These are phyloP conservation scores for Lampris incognitus DNA, from an alignment of 2,113 vertebrate species.

Conservation along the genomic window DNA sequence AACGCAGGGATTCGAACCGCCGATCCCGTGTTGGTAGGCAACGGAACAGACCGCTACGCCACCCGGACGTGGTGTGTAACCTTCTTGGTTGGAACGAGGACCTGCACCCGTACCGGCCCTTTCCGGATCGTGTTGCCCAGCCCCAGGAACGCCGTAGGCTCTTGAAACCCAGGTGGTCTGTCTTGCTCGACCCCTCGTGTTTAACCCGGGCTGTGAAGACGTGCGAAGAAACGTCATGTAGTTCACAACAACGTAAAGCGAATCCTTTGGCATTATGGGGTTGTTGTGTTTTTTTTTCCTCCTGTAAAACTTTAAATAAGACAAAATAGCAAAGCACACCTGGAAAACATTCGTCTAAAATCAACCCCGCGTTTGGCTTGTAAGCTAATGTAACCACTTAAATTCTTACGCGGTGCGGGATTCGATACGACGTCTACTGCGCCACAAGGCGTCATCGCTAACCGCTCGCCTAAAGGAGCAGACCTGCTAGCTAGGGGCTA, in stretches of 20 bases:
- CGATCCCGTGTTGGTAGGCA: too few relatives aligned
- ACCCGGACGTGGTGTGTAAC: too few relatives aligned
- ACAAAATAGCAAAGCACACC: constrained; percentile 38
- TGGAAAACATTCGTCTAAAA: constrained; percentile 37
- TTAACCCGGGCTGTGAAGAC: constrained; percentile 48
- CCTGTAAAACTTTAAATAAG: constrained; percentile 49
- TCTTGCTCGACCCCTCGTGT: constrained; percentile 16
- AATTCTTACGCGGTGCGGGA: too few relatives aligned
- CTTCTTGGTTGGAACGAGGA: too few relatives aligned
- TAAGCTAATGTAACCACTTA: not conserved
- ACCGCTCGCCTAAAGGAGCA: too few relatives aligned
- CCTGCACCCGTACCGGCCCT: too few relatives aligned
- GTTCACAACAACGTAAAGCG: constrained; percentile 53
- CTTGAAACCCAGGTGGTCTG: constrained; percentile 14
- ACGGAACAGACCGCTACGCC: too few relatives aligned
- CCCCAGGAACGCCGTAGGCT: constrained; percentile 15
- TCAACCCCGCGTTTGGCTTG: constrained; percentile 6
- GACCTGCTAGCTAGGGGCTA: too few relatives aligned
- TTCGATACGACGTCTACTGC: too few relatives aligned
- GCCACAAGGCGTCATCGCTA: too few relatives aligned
- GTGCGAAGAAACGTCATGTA: constrained; percentile 26
- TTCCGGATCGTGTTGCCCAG: not conserved
- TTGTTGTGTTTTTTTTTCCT: not conserved
- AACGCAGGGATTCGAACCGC: too few relatives aligned
- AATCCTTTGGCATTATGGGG: constrained; percentile 76